Conservation (phyloP, 2,113 vertebrate species). For the Arizona elegans region DNA sequence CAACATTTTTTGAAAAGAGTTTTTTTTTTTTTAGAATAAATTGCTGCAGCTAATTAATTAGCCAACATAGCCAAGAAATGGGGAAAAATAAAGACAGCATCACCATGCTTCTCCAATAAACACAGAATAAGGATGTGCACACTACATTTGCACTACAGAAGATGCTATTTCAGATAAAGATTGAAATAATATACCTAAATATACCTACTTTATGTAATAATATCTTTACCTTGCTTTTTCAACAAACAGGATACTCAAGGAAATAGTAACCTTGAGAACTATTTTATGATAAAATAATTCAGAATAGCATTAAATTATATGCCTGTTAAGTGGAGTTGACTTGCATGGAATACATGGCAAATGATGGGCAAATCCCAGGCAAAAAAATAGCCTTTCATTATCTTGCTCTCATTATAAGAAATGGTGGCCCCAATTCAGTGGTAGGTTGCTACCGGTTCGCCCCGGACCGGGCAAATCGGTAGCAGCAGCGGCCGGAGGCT, state of each 20-base stretch:
- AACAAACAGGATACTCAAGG: background rate
- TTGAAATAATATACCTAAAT: background rate
- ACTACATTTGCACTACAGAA: background rate
- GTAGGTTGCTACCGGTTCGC: no score
- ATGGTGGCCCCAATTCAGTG: background rate
- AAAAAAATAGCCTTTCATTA: background rate
- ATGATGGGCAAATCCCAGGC: background rate
- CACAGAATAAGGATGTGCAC: background rate
- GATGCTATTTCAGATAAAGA: background rate
- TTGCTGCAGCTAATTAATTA: slow-evolving; percentile 40
- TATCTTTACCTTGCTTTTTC: background rate
- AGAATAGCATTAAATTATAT: background rate
- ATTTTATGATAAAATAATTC: background rate
- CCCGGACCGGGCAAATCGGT: no score
- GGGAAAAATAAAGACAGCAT: background rate
- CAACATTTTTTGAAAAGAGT: slow-evolving; percentile 47
- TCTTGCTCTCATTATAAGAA: background rate
- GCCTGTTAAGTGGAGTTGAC: background rate
- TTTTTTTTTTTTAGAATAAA: slow-evolving; percentile 30
- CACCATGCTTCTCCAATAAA: background rate
- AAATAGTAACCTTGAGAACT: background rate
- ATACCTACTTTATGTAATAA: background rate
- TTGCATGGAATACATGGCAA: background rate
- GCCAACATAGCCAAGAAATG: slow-evolving; percentile 29
- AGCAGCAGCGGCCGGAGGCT: no score